phyloP scores from a whole-genome alignment of 2,888 invertebrate species.

The Dexiosoma caninum region DNA sequence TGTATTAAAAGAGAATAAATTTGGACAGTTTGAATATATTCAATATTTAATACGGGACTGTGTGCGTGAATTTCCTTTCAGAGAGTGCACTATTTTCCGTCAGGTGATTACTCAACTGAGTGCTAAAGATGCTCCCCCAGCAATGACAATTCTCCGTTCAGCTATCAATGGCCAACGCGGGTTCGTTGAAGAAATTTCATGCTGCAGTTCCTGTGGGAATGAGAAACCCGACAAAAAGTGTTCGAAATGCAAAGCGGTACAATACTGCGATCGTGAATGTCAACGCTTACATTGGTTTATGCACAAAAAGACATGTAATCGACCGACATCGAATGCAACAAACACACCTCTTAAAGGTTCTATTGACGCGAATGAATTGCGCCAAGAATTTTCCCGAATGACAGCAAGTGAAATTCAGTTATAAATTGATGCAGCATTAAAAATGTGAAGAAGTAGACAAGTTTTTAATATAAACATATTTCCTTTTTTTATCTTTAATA shows the following conservation, averaged over 20 bases:
- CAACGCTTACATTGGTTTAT: conserved; percentile 96
- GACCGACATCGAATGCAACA: conserved; percentile 79
- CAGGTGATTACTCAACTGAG: conserved; percentile 88
- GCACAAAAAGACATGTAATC: conserved; percentile 90
- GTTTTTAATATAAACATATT: conserved; percentile 8
- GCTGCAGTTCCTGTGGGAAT: conserved; percentile 92
- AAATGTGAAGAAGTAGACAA: neutral
- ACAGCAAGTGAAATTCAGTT: conserved; percentile 61
- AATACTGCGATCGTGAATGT: conserved; percentile 96
- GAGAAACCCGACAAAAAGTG: conserved; percentile 95
- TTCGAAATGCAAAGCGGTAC: conserved; percentile 93
- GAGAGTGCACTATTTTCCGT: conserved; percentile 92
- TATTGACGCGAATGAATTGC: conserved; percentile 70
- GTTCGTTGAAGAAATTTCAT: conserved; percentile 83
- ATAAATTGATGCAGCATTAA: neutral
- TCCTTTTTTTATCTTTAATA: conserved; percentile 43
- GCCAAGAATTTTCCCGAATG: conserved; percentile 70
- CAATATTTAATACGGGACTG: conserved; percentile 89
- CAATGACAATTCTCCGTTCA: conserved; percentile 84
- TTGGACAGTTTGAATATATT: conserved; percentile 83
- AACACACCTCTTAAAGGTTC: conserved; percentile 66
- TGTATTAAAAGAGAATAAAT: conserved; percentile 86
- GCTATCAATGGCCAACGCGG: conserved; percentile 93
- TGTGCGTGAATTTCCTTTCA: conserved; percentile 92
- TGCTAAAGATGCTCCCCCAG: conserved; percentile 84